Percentiles rank a stretch among this genome's conserved stretches.
These are phyloP conservation scores for Seriola aureovittata DNA, from an alignment of 2,113 vertebrate genomes.

Conservation along the genomic window DNA sequence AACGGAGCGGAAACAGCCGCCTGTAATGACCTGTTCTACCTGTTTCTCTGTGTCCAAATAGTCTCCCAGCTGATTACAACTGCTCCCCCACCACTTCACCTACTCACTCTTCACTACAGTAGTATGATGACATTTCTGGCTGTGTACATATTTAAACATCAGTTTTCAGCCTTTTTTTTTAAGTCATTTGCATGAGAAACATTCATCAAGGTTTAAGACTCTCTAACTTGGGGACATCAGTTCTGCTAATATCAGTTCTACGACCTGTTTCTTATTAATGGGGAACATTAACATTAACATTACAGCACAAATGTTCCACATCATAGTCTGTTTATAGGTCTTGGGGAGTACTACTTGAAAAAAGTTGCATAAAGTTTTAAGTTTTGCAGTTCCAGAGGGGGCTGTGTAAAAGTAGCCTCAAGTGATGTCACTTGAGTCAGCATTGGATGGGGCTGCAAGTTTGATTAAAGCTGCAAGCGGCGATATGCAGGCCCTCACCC, in stretches of 20 bases:
- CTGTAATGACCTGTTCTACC: slow-evolving; percentile 48
- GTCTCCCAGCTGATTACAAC: slow-evolving; percentile 12
- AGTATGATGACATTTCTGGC: not conserved
- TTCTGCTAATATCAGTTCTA: not conserved
- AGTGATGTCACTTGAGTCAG: not conserved
- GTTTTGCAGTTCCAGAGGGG: too few species aligned
- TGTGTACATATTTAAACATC: not conserved
- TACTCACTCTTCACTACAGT: not conserved
- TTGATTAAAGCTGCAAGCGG: not conserved
- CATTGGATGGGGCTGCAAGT: not conserved
- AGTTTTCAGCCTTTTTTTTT: not conserved
- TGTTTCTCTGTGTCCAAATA: slow-evolving; percentile 23
- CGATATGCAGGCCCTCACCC: too few species aligned
- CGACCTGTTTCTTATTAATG: not conserved
- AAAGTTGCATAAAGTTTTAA: not conserved
- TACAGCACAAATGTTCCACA: not conserved
- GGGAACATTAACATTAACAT: too few species aligned
- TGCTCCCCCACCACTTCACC: not conserved
- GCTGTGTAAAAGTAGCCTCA: not conserved
- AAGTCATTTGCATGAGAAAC: not conserved
- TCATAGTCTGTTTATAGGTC: not conserved
- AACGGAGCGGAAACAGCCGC: slow-evolving; percentile 47
- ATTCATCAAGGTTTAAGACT: not conserved
- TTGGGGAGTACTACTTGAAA: not conserved
- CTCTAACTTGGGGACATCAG: not conserved